Evolutionary conservation across 2,113 vertebrate species (phyloP), one percentile per base, ranked within the genome.

Genomic region (Percopsis transmontana): DNA sequence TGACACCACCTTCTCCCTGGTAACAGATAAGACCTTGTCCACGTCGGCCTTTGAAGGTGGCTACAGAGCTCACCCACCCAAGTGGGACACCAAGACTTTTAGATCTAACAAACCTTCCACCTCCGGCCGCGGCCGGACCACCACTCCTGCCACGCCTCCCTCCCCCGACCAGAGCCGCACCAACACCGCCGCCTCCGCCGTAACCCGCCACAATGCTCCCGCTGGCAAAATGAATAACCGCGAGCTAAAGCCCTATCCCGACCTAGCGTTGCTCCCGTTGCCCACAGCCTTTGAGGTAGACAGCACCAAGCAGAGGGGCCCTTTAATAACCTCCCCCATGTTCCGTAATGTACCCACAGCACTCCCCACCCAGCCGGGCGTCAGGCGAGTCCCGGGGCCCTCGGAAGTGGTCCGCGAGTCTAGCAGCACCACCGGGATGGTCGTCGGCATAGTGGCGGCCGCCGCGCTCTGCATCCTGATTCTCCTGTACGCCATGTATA

Each of bases 331-430:
- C 96, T 97, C 96, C 96, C 96, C 96, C 95, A 95, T 99, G 96
- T 99, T 97, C 96, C 97, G 91, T 98, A 95, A 98, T 99, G 96
- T 99, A 96, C 97, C 97, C 97, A 99, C 97, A 99, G 97, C 97
- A 95, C 97, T 96, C 92, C 97, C 97, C 93, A 99, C 97, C 86
- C 95, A 98, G 94, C 95, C 97, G 5, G 97, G 96, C 94, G 94
- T 97, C 94, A 95, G 95, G 95, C 94, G 95, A 93, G 94, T 96
- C 88, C 97, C 97, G 91, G 97, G 97, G 94, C 94, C 96, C 93
- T 97, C 96, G 90, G 97, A 99, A 94, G 97, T 98, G 93, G 95
- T 98, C 94, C 97, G 95, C 62, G 96, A 99, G 94, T 98, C 97
- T 89, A 98, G 97, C 97, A 99, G 96, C 90, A 99, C 97, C 87